Conservation (phyloP, 2,888 invertebrate species). For the Aspidapion aeneum region DNA sequence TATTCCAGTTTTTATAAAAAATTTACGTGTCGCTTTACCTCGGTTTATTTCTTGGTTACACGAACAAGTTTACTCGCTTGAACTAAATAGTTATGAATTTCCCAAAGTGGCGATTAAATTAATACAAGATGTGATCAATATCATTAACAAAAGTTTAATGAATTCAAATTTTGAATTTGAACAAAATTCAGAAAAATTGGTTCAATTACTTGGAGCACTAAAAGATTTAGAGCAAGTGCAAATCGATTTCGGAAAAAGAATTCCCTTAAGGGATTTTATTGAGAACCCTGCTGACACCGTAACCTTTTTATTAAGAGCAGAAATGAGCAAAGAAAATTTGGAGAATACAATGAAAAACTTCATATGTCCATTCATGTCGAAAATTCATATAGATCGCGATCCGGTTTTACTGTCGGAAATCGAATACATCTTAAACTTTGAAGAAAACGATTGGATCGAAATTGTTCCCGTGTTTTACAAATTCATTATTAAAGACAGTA, state of each 20-base stretch:
- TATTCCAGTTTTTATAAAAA: slow-evolving; percentile 34
- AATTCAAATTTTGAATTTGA: slow-evolving; percentile 12
- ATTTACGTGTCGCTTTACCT: slow-evolving; percentile 31
- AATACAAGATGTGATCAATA: slow-evolving; percentile 12
- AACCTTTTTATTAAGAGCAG: slow-evolving; percentile 31
- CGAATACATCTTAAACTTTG: slow-evolving; percentile 35
- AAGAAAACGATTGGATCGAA: slow-evolving; percentile 35
- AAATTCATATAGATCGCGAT: slow-evolving; percentile 47
- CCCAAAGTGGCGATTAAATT: slow-evolving; percentile 37
- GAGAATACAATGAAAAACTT: slow-evolving; percentile 43
- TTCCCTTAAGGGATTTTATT: slow-evolving; percentile 35
- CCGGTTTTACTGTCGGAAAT: slow-evolving; percentile 46
- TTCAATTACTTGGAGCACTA: slow-evolving; percentile 22
- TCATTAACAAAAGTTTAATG: background rate
- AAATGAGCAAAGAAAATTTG: slow-evolving; percentile 35
- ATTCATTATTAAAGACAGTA: slow-evolving; percentile 33
- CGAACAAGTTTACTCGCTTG: slow-evolving; percentile 32
- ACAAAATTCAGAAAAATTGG: slow-evolving; percentile 17
- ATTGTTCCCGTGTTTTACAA: slow-evolving; percentile 33
- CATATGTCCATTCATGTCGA: slow-evolving; percentile 44
- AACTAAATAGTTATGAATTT: slow-evolving; percentile 38
- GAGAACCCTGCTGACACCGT: slow-evolving; percentile 21
- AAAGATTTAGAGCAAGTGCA: slow-evolving; percentile 32
- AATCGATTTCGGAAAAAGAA: slow-evolving; percentile 31
- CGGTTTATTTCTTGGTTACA: slow-evolving; percentile 38